Conservation (phyloP, 2,797 vertebrate genomes). For the Propithecus perrieri region DNA sequence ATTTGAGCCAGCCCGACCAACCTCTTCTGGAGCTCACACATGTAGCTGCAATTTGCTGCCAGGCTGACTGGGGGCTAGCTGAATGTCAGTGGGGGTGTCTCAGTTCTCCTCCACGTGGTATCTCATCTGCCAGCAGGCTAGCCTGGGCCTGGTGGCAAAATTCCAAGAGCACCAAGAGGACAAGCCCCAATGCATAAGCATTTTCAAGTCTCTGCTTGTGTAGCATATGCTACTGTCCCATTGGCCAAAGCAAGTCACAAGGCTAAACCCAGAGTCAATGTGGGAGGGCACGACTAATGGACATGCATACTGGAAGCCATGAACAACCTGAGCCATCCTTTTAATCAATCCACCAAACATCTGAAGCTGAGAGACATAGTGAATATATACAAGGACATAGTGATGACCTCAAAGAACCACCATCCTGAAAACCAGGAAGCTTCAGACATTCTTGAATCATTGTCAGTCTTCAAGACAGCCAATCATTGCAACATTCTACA, state of each 20-base stretch:
- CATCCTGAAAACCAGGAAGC: background rate
- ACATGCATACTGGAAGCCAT: background rate
- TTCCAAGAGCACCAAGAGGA: background rate
- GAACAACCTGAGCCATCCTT: slow-evolving; percentile 5
- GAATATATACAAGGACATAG: background rate
- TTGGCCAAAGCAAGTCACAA: slow-evolving; percentile 36
- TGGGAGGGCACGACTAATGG: background rate
- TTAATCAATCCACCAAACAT: background rate
- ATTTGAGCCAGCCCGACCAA: background rate
- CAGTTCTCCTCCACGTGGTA: background rate
- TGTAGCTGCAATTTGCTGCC: background rate
- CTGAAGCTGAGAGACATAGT: background rate
- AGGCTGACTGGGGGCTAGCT: background rate
- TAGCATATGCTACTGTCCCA: background rate
- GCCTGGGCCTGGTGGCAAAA: background rate
- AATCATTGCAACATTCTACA: slow-evolving; percentile 6
- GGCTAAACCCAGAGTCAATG: background rate
- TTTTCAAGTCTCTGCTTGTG: background rate
- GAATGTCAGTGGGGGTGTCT: background rate
- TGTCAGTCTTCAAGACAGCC: background rate
- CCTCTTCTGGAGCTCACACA: background rate
- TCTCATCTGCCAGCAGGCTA: background rate
- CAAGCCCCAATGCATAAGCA: background rate
- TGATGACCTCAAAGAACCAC: background rate
- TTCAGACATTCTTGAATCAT: background rate